Percentiles rank a stretch among this genome's conserved stretches.
Evolutionary conservation across 2,113 vertebrate genomes (phyloP).

Genomic region (Podarcis raffonei): DNA sequence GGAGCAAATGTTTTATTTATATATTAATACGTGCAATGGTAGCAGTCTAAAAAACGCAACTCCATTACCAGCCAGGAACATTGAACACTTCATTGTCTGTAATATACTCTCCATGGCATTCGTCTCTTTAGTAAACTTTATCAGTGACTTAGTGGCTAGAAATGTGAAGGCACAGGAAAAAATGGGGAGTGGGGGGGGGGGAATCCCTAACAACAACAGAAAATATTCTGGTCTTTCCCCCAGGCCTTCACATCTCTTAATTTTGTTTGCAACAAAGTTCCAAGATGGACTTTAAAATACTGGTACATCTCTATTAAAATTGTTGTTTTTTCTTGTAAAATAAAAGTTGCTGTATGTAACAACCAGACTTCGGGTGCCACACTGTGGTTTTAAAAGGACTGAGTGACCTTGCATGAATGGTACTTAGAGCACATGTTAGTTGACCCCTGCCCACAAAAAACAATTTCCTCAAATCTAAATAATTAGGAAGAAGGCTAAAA

Average conservation of each 20-base stretch:
- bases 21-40: background rate
- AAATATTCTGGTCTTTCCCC: no score
- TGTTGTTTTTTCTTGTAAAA: background rate
- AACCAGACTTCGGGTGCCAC: background rate
- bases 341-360: background rate
- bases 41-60: background rate
- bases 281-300: background rate
- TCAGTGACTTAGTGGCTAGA: no score
- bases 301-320: background rate
- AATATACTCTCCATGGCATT: background rate
- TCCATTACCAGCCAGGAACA: background rate
- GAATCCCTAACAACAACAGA: no score
- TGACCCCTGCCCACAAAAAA: background rate
- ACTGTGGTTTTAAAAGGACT: background rate
- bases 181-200: no score
- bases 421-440: background rate
- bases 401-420: background rate
- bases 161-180: no score
- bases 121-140: background rate
- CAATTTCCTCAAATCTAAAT: no score
- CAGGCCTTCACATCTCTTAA: background rate
- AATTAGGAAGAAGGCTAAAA: background rate
- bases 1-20: constrained; percentile 2
- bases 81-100: background rate
- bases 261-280: background rate